Evolutionary conservation across 2,888 invertebrate species (phyloP), one percentile per base, ranked within the genome.

Genomic region (Dorcus parallelipipedus): DNA sequence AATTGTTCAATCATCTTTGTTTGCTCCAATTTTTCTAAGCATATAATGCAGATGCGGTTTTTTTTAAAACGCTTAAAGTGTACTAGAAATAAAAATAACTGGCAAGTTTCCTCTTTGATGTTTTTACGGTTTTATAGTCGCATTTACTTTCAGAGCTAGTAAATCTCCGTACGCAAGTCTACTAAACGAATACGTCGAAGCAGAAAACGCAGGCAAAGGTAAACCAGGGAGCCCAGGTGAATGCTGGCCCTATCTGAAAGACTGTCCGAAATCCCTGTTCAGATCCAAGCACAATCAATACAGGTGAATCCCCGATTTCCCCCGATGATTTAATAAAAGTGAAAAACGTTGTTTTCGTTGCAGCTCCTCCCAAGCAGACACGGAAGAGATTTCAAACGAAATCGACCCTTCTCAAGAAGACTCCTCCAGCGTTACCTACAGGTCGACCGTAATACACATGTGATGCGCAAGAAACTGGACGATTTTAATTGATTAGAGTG

Each of bases 211-310:
- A 6, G 93, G 93, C 0, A 85, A 85, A 69, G 84, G 84, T 3
- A 68, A 73, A 52, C 79, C 79, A 9, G 75, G 78, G 38, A 57
- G 53, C 52, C 83, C 85, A 0, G 90, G 90, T 5, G 93, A 93
- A 76, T 93, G 93, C 74, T 92, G 91, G 86, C 90, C 90, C 0
- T 93, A 93, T 74, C 89, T 88, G 78, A 86, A 90, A 71, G 85
- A 86, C 52, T 93, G 93, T 70, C 89, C 92, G 10, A 90, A 89
- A 77, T 92, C 92, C 54, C 81, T 93, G 52, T 93, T 93, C 73
- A 79, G 82, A 62, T 79, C 84, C 26, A 79, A 78, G 54, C 79
- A 79, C 59, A 83, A 83, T 67, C 80, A 81, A 69, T 84, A 84
- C 69, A 78, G 78, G 82, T 82, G 71, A 72, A 33, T 73, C 14